phyloP scores from a whole-genome alignment of 1,140 invertebrate genomes.

The Drosophila virilis region DNA sequence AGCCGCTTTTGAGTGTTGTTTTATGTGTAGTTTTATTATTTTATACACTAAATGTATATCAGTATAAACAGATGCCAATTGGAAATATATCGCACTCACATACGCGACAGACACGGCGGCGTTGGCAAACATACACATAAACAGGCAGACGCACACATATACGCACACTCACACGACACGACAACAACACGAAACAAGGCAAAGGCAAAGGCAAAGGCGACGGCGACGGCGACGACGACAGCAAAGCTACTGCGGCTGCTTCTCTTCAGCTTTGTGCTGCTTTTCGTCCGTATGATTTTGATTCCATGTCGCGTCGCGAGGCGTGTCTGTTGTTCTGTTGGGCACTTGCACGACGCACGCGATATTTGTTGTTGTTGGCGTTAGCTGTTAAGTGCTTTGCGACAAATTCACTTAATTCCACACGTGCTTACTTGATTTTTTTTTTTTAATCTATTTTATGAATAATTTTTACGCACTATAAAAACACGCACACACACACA shows the following conservation, averaged over 20 bases:
- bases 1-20: conserved; percentile 20
- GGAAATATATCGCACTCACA: conserved; percentile 44
- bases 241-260: conserved; percentile 39
- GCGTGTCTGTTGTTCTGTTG: conserved; percentile 44
- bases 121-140: conserved; percentile 45
- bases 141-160: conserved; percentile 19
- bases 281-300: conserved; percentile 47
- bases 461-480: conserved; percentile 52
- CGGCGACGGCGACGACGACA: conserved; percentile 8
- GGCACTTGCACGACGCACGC: conserved; percentile 31
- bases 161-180: conserved; percentile 23
- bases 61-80: conserved; percentile 54
- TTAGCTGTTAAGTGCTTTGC: conserved; percentile 11
- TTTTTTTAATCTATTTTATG: conserved; percentile 38
- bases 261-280: conserved; percentile 30
- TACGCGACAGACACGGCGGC: conserved; percentile 50
- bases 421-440: conserved; percentile 33
- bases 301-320: conserved; percentile 37
- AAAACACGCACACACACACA: conserved; percentile 26
- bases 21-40: conserved; percentile 29
- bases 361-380: conserved; percentile 32
- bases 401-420: conserved; percentile 33
- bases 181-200: conserved; percentile 51
- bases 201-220: conserved; percentile 30
- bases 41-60: conserved; percentile 20